Evolutionary conservation across 2,888 invertebrate genomes (phyloP), one percentile per base, ranked within the genome.

Genomic region (Cephus rjabovi): DNA sequence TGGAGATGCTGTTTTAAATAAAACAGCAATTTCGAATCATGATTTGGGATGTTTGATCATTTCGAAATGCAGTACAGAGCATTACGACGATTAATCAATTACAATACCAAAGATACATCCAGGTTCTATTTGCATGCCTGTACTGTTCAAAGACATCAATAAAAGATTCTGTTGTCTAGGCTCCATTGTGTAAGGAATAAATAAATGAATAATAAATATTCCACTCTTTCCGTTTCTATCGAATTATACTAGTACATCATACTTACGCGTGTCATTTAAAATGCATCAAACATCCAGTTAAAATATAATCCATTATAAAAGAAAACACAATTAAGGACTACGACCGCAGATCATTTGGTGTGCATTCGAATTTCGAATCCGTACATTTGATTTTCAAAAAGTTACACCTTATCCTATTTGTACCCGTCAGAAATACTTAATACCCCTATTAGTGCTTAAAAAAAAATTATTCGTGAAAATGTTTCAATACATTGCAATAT

Each of bases 391-490:
- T 82, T 86, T 84, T 82, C 81, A 83, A 86, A 86, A 85, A 84
- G 81, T 84, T 80, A 84, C 81, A 81, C 80, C 88, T 88, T 88
- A 88, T 83, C 87, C 89, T 90, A 91, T 91, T 90, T 91, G 90
- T 91, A 91, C 90, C 90, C 89, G 87, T 88, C 89, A 90, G 89
- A 91, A 90, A 90, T 87, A 84, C 84, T 84, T 83, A 84, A 85
- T 84, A 84, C 85, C 83, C 81, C 84, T 86, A 87, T 84, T 12
- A 56, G 56, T 56, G 56, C 56, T 56, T 15, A 40, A 40, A 40
- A 23, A 30, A 69, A 74, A 79, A 80, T 79, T 78, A 79, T 81
- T 79, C 77, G 74, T 79, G 76, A 80, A 76, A 79, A 75, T 83
- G 82, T 84, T 85, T 84, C 82, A 81, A 79, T 80, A 78, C 81